Base-by-base conservation (phyloP, 2,113 vertebrate genomes). In the Brachyistius frenatus region DNA sequence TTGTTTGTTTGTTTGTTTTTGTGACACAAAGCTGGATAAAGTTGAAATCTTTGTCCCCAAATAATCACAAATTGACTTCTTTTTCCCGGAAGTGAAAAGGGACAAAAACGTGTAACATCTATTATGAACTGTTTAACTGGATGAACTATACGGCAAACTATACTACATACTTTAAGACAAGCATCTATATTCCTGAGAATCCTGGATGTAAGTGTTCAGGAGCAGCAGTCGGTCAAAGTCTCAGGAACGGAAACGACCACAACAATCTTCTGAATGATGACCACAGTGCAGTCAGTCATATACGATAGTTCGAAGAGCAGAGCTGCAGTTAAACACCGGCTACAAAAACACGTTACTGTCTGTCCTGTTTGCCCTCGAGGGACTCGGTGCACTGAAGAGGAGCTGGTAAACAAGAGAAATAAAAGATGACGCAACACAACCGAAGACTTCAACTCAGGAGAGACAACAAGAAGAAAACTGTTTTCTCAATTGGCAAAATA, bases 361-460 rank as follows among this genome's bases (percentile, higher is more conserved):
- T 33, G 23, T 13, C 32, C 35, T 2, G 5, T 66, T 49, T n/a
- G 31, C 36, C 63, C 35, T 14, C 41, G 1, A 58, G 67, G 66
- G 47, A 41, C 36, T n/a, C 4, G 0, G 32, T 9, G 41, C 41
- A 57, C 53, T 14, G 62, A 57, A 30, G 53, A 47, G 36, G 54
- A 52, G 76, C 15, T 69, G 68, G 62, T 81, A 80, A 80, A 84
- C 80, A 86, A 66, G 33, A 49, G 5, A 23, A 23, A 23, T 23
- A 23, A 23, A 23, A 44, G 65, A 49, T 83, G 58, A 77, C 55
- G 72, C 60, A 78, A 78, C 39, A n/a, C 11, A 41, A 44, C 5
- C 47, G 4, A 36, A 41, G 49, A 65, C 62, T 23, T 23, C 10
- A 66, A 64, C 56, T 50, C 61, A 57, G 33, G 39, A 41, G n/a